Evolutionary conservation across 2,113 vertebrate species (phyloP), one percentile per base, ranked within the genome.

Genomic region (Pristiophorus japonicus): DNA sequence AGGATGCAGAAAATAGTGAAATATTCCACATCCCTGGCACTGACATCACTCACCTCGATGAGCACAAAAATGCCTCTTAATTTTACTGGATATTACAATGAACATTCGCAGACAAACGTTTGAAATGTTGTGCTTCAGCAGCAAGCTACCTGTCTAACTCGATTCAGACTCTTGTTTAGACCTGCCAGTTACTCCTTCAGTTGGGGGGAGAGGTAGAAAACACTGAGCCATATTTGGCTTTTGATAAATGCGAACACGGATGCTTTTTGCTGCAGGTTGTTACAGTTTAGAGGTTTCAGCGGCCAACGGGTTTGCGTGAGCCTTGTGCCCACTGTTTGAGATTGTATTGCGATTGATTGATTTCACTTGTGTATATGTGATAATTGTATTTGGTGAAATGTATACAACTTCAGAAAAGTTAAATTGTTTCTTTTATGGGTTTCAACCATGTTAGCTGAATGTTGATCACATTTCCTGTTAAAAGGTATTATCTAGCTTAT

Each of bases 301-400:
- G 65, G 59, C 88, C 59, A 65, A 59, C n/a, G 63, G n/a, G 59
- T 92, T 92, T 92, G 88, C 88, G 63, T 62, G 42, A 63, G 30
- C 34, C 88, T 38, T 65, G 88, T 92, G 88, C 59, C 88, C 88
- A 92, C 59, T 92, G 59, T 92, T 63, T 92, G 88, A 92, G 55
- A 92, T 92, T 92, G n/a, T 92, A 42, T 65, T 92, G 34, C 59
- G 18, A 92, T 65, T 92, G 88, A 62, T 92, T 92, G 62, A 92
- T 92, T 92, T 92, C 59, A 92, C 88, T 92, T 92, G 88, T 63
- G 88, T 92, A 38, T 92, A 63, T 92, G 88, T 92, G 88, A 63
- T 92, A 92, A 92, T 22, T 92, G 88, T 92, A 92, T 63, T 92
- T 92, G 88, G 88, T 92, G 88, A 92, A 92, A 92, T 92, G 88